Evolutionary conservation across 1,140 invertebrate genomes (phyloP).

Genomic region (Pseudomyrmex flavicornis): DNA sequence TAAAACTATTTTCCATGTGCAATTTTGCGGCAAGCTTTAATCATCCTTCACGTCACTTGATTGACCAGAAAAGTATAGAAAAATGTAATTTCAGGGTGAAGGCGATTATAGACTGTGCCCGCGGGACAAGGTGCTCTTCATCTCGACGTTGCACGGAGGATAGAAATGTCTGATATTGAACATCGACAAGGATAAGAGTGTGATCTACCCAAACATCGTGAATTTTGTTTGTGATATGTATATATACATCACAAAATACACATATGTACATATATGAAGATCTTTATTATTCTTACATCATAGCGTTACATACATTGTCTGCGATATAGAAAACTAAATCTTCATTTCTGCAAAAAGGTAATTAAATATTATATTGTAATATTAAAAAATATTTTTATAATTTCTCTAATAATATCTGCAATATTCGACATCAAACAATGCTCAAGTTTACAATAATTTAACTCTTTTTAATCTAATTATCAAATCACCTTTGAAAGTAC

Average conservation of each 20-base stretch:
- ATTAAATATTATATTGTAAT: no score
- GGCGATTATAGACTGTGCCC: slow-evolving; percentile 87
- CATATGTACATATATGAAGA: no score
- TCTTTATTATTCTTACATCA: neutral
- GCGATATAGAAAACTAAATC: slow-evolving; percentile 71
- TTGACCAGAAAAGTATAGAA: slow-evolving; percentile 23
- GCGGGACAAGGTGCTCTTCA: slow-evolving; percentile 89
- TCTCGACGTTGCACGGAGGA: slow-evolving; percentile 91
- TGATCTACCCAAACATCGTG: neutral
- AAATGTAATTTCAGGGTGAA: slow-evolving; percentile 85
- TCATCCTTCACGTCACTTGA: neutral
- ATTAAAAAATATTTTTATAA: no score
- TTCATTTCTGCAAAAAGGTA: slow-evolving; percentile 51
- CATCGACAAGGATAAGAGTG: slow-evolving; percentile 13
- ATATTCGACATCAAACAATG: no score
- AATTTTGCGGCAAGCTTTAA: neutral
- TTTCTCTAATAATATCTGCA: no score
- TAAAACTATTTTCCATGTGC: neutral
- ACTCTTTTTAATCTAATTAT: no score
- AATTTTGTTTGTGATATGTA: slow-evolving; percentile 12
- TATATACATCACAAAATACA: neutral
- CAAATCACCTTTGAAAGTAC: no score
- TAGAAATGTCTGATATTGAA: slow-evolving; percentile 74
- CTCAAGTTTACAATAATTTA: no score
- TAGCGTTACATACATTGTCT: neutral